phyloP scores from a whole-genome alignment of 2,888 invertebrate species.

The Cremastinae sp. region DNA sequence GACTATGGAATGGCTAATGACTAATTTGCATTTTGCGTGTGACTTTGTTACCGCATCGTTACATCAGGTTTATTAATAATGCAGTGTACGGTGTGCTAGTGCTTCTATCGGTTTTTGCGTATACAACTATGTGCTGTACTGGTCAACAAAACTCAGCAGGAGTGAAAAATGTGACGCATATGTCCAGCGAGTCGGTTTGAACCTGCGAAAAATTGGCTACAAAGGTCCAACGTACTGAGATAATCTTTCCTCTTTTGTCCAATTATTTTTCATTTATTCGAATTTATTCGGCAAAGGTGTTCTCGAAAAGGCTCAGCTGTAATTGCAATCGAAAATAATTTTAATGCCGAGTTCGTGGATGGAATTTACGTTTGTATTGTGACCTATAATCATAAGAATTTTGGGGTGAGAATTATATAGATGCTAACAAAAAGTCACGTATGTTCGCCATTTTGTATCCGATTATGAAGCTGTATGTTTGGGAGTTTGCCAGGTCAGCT shows the following conservation, averaged over 20 bases:
- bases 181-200: neutral
- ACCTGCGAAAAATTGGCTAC: constrained; percentile 2
- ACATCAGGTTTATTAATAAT: constrained; percentile 75
- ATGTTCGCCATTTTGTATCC: neutral
- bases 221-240: constrained; percentile 8
- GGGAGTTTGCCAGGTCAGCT: too few relatives aligned
- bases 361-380: constrained; percentile 22
- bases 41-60: constrained; percentile 71
- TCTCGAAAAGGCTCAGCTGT: constrained; percentile 16
- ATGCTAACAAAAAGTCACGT: constrained; percentile 36
- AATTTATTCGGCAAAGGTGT: constrained; percentile 4
- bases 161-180: neutral
- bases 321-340: constrained; percentile 45
- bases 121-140: neutral
- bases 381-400: constrained; percentile 9
- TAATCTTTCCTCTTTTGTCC: neutral
- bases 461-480: neutral
- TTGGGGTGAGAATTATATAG: neutral
- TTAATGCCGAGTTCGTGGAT: constrained; percentile 42
- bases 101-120: constrained; percentile 52
- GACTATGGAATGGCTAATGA: constrained; percentile 59
- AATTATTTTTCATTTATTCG: constrained; percentile 21
- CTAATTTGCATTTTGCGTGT: constrained; percentile 77
- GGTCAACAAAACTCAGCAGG: neutral
- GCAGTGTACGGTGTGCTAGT: constrained; percentile 65